A percentile compares a stretch with the other conserved stretches of the same genome.
Conservation (phyloP, 2,888 invertebrate species). For the Polydrusus cervinus region DNA sequence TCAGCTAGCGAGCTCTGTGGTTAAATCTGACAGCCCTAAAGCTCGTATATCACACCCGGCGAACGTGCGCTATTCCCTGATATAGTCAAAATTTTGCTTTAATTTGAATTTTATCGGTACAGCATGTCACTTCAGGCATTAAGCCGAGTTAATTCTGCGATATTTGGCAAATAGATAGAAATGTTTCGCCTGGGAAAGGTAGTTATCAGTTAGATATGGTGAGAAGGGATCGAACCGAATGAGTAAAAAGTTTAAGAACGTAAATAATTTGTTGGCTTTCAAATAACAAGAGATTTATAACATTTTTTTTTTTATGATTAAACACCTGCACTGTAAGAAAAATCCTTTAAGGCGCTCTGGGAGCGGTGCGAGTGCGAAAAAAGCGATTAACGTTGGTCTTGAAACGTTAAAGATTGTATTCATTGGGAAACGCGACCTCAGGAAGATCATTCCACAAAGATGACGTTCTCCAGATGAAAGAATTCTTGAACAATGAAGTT, state of each 20-base stretch:
- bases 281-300: too few species aligned
- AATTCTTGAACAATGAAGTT: too few species aligned
- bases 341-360: too few species aligned
- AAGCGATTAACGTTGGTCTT: too few species aligned
- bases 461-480: too few species aligned
- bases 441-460: too few species aligned
- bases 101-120: slow-evolving; percentile 27
- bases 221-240: background rate
- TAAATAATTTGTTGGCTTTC: too few species aligned
- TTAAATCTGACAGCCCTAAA: slow-evolving; percentile 30
- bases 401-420: too few species aligned
- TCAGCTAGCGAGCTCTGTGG: slow-evolving; percentile 17
- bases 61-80: slow-evolving; percentile 26
- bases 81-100: slow-evolving; percentile 20
- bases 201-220: background rate
- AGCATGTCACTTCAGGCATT: slow-evolving; percentile 5
- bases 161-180: background rate
- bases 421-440: too few species aligned
- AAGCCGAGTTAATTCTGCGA: background rate
- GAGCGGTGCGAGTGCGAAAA: too few species aligned
- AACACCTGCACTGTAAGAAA: too few species aligned
- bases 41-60: slow-evolving; percentile 6
- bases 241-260: background rate
- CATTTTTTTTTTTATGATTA: too few species aligned
- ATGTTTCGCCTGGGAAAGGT: background rate